Evolutionary conservation across 1,140 invertebrate species (phyloP).

Genomic region (Eueides isabella): DNA sequence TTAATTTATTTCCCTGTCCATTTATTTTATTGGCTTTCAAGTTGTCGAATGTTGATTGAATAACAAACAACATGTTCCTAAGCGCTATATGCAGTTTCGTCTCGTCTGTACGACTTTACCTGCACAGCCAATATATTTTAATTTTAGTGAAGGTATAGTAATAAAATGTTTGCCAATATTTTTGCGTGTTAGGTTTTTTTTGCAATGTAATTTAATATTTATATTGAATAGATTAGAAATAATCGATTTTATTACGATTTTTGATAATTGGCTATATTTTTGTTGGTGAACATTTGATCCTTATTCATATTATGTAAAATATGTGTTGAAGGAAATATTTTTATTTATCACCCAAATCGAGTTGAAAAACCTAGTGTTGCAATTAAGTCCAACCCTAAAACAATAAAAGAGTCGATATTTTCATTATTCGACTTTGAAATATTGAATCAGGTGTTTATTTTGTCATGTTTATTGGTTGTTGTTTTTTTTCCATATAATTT

Average conservation of each 20-base stretch:
- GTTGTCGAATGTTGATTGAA: constrained; percentile 37
- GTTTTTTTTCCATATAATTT: constrained; percentile 26
- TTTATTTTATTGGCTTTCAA: constrained; percentile 39
- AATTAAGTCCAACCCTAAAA: constrained; percentile 5
- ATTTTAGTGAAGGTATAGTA: neutral
- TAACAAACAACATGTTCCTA: constrained; percentile 26
- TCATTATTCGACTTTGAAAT: constrained; percentile 22
- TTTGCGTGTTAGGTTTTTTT: neutral
- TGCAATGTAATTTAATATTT: constrained; percentile 9
- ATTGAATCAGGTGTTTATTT: constrained; percentile 30
- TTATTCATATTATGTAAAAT: neutral
- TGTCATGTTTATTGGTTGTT: constrained; percentile 37
- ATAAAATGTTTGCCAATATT: neutral
- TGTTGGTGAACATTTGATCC: neutral
- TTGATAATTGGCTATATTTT: neutral
- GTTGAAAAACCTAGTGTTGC: neutral
- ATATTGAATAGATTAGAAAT: neutral
- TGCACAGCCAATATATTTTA: constrained; percentile 1
- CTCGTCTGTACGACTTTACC: neutral
- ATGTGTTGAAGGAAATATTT: too few species aligned
- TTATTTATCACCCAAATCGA: neutral
- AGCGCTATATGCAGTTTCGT: neutral
- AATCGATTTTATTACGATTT: neutral
- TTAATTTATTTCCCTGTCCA: constrained; percentile 42
- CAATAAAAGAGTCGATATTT: constrained; percentile 33